These are phyloP conservation scores for Slavum lentiscoides DNA, from an alignment of 2,888 invertebrate genomes.

Conservation along the genomic window DNA sequence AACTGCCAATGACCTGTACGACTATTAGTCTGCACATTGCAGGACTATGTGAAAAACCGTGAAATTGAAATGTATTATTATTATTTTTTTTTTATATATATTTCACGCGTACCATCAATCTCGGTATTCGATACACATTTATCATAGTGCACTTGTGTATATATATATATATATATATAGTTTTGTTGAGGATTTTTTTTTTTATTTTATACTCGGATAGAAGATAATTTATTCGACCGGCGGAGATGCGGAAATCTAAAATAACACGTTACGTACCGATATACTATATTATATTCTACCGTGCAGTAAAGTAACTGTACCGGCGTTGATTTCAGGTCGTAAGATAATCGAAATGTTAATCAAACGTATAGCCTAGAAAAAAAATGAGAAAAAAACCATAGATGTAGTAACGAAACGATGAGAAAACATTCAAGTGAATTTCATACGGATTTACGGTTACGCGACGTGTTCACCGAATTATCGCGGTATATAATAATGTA, in stretches of 20 bases:
- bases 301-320: slow-evolving; percentile 23
- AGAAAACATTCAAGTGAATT: background rate
- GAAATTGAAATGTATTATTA: slow-evolving; percentile 48
- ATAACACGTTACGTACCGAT: background rate
- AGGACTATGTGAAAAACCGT: slow-evolving; percentile 35
- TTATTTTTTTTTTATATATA: slow-evolving; percentile 5
- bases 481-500: too few species aligned
- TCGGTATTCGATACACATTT: slow-evolving; percentile 45
- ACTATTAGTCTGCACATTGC: background rate
- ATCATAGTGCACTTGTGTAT: slow-evolving; percentile 18
- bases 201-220: background rate
- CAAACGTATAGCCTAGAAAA: background rate
- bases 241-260: background rate
- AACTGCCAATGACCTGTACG: slow-evolving; percentile 51
- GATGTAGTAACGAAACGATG: background rate
- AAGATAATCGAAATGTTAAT: slow-evolving; percentile 25
- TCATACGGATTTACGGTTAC: background rate
- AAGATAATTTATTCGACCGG: slow-evolving; percentile 25
- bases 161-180: background rate
- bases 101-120: slow-evolving; percentile 28
- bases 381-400: slow-evolving; percentile 3
- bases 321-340: slow-evolving; percentile 10
- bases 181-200: slow-evolving; percentile 5
- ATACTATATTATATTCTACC: background rate
- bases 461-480: background rate